phyloP scores from a whole-genome alignment of 2,888 invertebrate genomes.

The Bursaphelenchus okinawaensis region DNA sequence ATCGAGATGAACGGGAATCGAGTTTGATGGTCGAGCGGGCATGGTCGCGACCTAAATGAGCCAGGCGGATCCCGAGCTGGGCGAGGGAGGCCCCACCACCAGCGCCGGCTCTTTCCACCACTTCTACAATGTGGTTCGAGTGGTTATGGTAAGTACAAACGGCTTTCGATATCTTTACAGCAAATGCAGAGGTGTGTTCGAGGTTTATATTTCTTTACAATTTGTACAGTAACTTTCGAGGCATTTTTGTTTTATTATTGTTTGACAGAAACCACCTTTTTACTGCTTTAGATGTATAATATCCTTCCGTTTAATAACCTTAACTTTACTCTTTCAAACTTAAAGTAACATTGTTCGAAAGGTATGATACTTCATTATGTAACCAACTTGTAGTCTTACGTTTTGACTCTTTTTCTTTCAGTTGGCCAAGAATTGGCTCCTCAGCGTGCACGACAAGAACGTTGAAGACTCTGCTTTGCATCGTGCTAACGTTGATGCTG shows the following conservation, averaged over 20 bases:
- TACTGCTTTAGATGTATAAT: no score
- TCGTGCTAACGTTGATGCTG: conserved; percentile 3
- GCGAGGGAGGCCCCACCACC: not conserved
- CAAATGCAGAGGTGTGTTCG: no score
- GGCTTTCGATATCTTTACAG: no score
- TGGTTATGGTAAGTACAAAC: conserved; percentile 16
- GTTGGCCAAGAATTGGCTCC: conserved; percentile 10
- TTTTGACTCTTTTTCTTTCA: no score
- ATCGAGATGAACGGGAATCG: not conserved
- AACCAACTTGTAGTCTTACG: no score
- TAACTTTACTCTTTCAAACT: no score
- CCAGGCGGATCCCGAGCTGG: not conserved
- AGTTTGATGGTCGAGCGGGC: not conserved
- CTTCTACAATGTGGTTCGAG: conserved; percentile 21
- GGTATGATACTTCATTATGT: not conserved
- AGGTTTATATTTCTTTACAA: no score
- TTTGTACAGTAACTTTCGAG: no score
- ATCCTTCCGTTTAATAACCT: no score
- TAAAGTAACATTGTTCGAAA: no score
- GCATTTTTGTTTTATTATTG: no score
- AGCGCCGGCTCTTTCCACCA: not conserved
- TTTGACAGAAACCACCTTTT: no score
- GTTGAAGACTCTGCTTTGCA: not conserved
- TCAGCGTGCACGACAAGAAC: not conserved
- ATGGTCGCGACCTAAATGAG: conserved; percentile 3